phyloP scores from a whole-genome alignment of 2,888 invertebrate genomes.

The Allacma fusca region DNA sequence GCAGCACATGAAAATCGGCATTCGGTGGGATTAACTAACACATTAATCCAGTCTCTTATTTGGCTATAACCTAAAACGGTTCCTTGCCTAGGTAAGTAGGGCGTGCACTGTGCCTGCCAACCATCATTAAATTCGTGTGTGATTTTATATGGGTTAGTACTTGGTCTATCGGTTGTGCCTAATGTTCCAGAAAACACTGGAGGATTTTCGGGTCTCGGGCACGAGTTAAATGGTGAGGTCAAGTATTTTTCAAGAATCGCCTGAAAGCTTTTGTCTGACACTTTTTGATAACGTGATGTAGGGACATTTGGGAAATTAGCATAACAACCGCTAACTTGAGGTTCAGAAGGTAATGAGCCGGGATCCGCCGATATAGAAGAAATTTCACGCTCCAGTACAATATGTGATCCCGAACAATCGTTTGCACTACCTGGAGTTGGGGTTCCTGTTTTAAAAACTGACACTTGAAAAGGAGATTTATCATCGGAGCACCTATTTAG shows the following conservation, averaged over 20 bases:
- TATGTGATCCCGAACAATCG: neutral
- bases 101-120: neutral
- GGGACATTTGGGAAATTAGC: neutral
- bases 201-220: neutral
- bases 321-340: neutral
- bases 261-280: neutral
- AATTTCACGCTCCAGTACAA: neutral
- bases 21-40: neutral
- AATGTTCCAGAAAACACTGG: neutral
- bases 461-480: neutral
- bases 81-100: neutral
- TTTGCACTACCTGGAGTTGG: neutral
- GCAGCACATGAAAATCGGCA: neutral
- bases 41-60: neutral
- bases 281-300: neutral
- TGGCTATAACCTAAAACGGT: neutral
- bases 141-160: neutral
- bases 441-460: neutral
- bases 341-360: neutral
- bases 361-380: neutral
- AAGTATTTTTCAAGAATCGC: neutral
- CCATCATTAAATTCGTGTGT: neutral
- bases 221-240: neutral
- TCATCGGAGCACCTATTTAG: neutral
- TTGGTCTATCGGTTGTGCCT: neutral